Evolutionary conservation across 1,140 invertebrate species (phyloP), one percentile per base, ranked within the genome.

Genomic region (Steinernema feltiae): DNA sequence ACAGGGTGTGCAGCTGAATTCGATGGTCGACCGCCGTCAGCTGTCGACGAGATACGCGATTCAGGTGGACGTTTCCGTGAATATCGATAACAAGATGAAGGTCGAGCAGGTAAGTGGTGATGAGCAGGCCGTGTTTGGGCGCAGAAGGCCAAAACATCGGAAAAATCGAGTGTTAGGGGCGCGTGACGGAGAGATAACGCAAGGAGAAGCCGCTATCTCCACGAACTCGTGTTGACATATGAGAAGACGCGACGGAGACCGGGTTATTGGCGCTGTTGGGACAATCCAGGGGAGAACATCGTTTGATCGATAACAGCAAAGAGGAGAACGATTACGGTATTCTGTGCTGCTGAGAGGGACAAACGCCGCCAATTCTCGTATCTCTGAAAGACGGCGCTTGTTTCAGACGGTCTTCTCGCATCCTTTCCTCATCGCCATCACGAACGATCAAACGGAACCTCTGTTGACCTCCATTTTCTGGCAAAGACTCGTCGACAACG

Each of bases 381-480:
- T 46, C 41, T n/a, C n/a, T 7, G n/a, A 46, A 12, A 46, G n/a
- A 27, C 15, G 7, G 15, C 24, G 12, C 24, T n/a, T 7, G 18
- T 71, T 79, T 79, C 70, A 80, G 79, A 73, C 78, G 0, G 27
- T 80, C 1, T 27, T 76, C 2, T 78, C 78, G n/a, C 77, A 79
- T 32, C 78, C 79, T 15, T 80, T 80, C 75, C 53, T 80, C 31
- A 80, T 80, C 41, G 79, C 79, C 17, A 79, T 79, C 70, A 80
- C 77, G 24, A 79, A 80, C 31, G 79, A 80, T 32, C 79, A 78
- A 32, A 80, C 77, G 0, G 78, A 78, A 72, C 77, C 79, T 0
- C 71, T 80, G 15, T 46, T 80, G 0, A 71, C 73, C n/a, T 78
- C 77, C 1, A 80, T 80, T 24, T 73, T 79, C 71, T 80, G 79